These are phyloP conservation scores for Melitaea cinxia DNA, from an alignment of 1,140 invertebrate species.

Conservation along the genomic window DNA sequence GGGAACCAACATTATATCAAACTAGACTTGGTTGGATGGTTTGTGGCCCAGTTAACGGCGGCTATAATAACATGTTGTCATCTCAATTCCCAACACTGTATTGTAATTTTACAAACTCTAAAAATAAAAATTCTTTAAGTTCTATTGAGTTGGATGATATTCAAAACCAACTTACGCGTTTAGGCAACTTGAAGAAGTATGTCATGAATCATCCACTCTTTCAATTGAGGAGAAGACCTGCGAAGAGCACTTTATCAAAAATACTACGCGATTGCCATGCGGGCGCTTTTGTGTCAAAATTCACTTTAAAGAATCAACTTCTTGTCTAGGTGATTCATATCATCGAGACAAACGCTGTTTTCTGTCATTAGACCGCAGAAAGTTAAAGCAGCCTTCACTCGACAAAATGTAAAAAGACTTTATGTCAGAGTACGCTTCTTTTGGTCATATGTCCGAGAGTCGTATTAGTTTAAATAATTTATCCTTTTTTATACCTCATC, in stretches of 20 bases:
- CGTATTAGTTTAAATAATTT: neutral
- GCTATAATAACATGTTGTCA: conserved; percentile 14
- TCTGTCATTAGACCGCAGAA: conserved; percentile 23
- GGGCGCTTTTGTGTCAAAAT: conserved; percentile 41
- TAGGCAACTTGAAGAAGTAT: conserved; percentile 27
- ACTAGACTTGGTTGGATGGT: conserved; percentile 46
- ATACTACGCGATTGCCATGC: conserved; percentile 25
- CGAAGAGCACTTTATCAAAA: conserved; percentile 41
- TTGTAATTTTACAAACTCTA: conserved; percentile 29
- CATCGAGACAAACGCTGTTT: conserved; percentile 29
- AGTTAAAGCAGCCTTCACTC: neutral
- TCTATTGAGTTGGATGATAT: conserved; percentile 16
- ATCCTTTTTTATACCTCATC: conserved; percentile 4
- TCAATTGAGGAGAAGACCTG: conserved; percentile 31
- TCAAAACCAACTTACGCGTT: conserved; percentile 4
- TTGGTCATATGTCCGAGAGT: conserved; percentile 1
- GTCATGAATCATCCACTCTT: conserved; percentile 3
- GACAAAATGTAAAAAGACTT: conserved; percentile 4
- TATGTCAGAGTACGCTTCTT: neutral
- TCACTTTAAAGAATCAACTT: conserved; percentile 31
- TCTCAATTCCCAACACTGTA: conserved; percentile 19
- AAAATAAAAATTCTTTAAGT: conserved; percentile 19
- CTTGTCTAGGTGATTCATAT: conserved; percentile 35
- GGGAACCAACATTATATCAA: conserved; percentile 44
- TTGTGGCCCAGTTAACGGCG: conserved; percentile 39